Conservation (phyloP, 2,113 vertebrate genomes). For the Lethenteron camtschaticum region DNA sequence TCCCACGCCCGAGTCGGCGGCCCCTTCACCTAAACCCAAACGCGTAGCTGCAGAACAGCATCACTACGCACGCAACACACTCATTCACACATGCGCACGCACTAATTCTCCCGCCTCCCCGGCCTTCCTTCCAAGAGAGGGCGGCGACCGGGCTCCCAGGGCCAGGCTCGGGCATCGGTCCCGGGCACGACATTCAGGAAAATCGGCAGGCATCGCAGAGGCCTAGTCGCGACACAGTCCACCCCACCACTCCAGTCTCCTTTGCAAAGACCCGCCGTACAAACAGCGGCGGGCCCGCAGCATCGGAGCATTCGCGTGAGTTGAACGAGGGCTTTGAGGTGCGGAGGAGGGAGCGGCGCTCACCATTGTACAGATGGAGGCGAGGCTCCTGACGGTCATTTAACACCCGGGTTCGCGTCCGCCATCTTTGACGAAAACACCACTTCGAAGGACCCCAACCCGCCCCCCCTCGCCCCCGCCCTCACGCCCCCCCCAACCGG, state of each 20-base stretch:
- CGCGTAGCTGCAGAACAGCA: no score
- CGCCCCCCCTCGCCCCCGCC: slow-evolving; percentile 16
- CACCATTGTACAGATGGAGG: slow-evolving; percentile 97
- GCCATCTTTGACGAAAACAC: not conserved
- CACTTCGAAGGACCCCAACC: not conserved
- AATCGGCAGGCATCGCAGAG: no score
- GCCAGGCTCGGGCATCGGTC: not conserved
- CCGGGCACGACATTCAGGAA: no score
- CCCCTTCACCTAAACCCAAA: no score
- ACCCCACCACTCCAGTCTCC: no score
- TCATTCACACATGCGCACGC: not conserved
- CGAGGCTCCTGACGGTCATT: slow-evolving; percentile 95
- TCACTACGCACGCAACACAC: not conserved
- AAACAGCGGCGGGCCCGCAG: no score
- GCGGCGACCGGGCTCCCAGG: not conserved
- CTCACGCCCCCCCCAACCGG: slow-evolving; percentile 66
- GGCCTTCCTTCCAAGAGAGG: not conserved
- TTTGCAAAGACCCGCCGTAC: no score
- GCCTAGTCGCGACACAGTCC: no score
- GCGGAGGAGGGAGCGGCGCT: slow-evolving; percentile 15
- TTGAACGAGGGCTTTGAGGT: no score
- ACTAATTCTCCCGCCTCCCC: slow-evolving; percentile 1
- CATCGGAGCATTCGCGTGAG: no score
- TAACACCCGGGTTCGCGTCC: not conserved
- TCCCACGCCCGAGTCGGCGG: no score